Base-by-base conservation (phyloP, 2,113 vertebrate species). In the Psilopogon haemacephalus region DNA sequence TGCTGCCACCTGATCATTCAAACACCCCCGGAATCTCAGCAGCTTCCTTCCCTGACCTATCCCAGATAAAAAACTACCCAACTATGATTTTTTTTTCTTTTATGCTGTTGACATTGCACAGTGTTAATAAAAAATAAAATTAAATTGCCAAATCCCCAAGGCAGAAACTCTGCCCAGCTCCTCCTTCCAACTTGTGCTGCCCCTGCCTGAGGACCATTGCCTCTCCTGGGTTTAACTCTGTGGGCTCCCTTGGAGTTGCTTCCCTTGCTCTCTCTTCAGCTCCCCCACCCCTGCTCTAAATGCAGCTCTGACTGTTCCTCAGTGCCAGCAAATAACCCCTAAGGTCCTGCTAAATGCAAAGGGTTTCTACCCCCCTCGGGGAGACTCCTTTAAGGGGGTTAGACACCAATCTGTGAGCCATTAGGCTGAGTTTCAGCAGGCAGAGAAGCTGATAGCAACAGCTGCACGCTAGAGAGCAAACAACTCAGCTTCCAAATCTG, bases 151-250 rank as follows among this genome's bases (percentile, higher is more conserved):
- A 5, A 71, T 72, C 55, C 86, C 50, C 18, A 42, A 76, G 24
- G 67, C 28, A 86, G 62, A 68, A 77, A n/a, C 40, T 82, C 17
- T 19, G 84, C 67, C 11, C 4, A 33, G 20, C 12, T 48, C 64
- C 19, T 40, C 55, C 70, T 72, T 46, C 60, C 70, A 65, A 0
- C 5, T 7, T 42, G 27, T 54, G 40, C 44, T 0, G 0, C 35
- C 18, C 30, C 52, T 68, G 42, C 2, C 2, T 5, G 11, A 72
- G 75, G 37, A 50, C 28, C 46, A 7, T 60, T 12, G 46, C 54
- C 15, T 35, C 11, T 42, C 46, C 71, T 52, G 58, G 2, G 0
- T 9, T 64, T 2, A 2, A 27, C 26, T 35, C 26, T 11, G 6
- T 0, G 0, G 3, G n/a, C 4, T 11, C 27, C 46, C 12, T 3